Evolutionary conservation across 2,113 vertebrate species (phyloP), one percentile per base, ranked within the genome.

Genomic region (Thunnus maccoyii): DNA sequence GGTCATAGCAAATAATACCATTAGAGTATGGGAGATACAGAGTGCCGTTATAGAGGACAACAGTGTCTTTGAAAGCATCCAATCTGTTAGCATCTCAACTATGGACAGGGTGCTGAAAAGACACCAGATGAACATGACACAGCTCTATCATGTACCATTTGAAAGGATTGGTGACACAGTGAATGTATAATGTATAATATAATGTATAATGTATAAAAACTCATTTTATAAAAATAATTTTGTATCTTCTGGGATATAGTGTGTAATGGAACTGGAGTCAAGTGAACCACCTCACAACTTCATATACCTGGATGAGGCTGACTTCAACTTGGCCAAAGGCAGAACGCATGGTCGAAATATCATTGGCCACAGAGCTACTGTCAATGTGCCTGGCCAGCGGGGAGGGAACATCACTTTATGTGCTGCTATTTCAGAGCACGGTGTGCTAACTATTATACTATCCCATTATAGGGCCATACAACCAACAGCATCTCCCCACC

Each of bases 61-160:
- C 13, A 60, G 17, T 60, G 57, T 60, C 57, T 32, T 60, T 60
- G 30, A 60, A 60, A 60, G 7, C 57, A 60, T 9, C 16, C 27
- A 41, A 8, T 41, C 9, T 57, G 25, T 57, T 16, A 14, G 22
- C 22, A 56, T 56, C 22, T 51, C 30, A 36, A 18, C 16, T 1
- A 36, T 36, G 1, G 9, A 36, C 30, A 61, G 16, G 17, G 30
- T 36, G 13, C 16, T 36, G 16, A 36, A 36, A 36, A 36, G 22
- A 63, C 32, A 44, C 36, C n/a, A 52, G 4, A 55, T 68, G 60
- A 58, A 11, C 25, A 70, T 79, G 70, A 83, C 79, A 56, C 74
- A 78, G 44, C 64, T 71, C 16, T 78, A 82, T 51, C 15, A 5
- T 20, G 57, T 73, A 22, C 63, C 62, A 60, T 73, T 82, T 30